phyloP scores from a whole-genome alignment of 2,113 vertebrate genomes.

The Numida meleagris region DNA sequence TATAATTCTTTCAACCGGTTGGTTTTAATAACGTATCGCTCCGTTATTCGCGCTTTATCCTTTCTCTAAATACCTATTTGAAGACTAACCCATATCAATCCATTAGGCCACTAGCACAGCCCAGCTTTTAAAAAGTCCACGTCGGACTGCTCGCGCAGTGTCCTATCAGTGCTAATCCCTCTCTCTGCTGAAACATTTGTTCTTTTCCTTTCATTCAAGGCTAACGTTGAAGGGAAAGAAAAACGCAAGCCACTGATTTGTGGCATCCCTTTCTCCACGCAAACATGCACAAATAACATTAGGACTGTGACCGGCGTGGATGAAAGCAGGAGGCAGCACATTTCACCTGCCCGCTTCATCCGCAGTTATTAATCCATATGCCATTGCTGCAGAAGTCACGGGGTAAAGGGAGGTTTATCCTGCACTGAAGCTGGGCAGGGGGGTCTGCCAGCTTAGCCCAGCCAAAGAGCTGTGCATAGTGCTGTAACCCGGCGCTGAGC shows the following conservation, averaged over 20 bases:
- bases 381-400: not conserved
- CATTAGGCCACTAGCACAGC: constrained; percentile 30
- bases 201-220: not conserved
- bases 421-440: not conserved
- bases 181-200: constrained; percentile 1
- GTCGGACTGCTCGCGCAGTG: not conserved
- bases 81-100: constrained; percentile 42
- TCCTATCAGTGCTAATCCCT: constrained; percentile 44
- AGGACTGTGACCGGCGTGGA: not conserved
- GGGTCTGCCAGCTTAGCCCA: not conserved
- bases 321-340: not conserved
- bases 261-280: not conserved
- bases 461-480: not conserved
- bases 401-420: not conserved
- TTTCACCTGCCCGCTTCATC: not conserved
- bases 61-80: constrained; percentile 18
- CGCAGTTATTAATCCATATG: not conserved
- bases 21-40: constrained; percentile 36
- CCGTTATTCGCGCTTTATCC: constrained; percentile 30
- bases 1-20: constrained; percentile 40
- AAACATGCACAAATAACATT: not conserved
- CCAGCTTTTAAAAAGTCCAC: constrained; percentile 31
- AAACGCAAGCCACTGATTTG: not conserved
- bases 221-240: not conserved
- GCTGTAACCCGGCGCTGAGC: not conserved